Evolutionary conservation across 2,888 invertebrate genomes (phyloP).

Genomic region (Lampropteryx suffumata): DNA sequence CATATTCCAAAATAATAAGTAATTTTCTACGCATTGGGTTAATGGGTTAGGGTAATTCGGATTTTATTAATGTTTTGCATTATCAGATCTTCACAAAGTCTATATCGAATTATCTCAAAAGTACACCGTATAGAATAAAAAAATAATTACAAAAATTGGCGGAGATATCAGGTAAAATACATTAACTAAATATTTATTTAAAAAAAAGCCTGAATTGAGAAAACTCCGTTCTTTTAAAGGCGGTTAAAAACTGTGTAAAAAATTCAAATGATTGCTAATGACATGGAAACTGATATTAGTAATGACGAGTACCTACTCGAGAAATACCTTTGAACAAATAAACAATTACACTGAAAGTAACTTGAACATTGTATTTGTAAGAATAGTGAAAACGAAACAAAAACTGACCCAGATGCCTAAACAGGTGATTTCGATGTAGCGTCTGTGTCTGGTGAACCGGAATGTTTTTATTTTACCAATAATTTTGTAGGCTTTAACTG

Average conservation of each 20-base stretch:
- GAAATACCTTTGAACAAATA: slow-evolving; percentile 10
- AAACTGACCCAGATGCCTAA: slow-evolving; percentile 69
- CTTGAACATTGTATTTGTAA: slow-evolving; percentile 52
- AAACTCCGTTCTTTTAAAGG: too few relatives aligned
- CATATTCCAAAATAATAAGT: too few relatives aligned
- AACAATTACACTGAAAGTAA: slow-evolving; percentile 48
- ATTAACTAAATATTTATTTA: too few relatives aligned
- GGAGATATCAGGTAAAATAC: too few relatives aligned
- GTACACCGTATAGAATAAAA: too few relatives aligned
- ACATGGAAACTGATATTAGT: slow-evolving; percentile 38
- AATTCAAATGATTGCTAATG: slow-evolving; percentile 28
- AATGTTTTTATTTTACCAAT: slow-evolving; percentile 55
- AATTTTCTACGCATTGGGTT: too few relatives aligned
- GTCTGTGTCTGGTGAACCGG: slow-evolving; percentile 53
- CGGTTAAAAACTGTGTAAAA: slow-evolving; percentile 15
- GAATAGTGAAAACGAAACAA: slow-evolving; percentile 67
- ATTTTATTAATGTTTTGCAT: too few relatives aligned
- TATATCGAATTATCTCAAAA: too few relatives aligned
- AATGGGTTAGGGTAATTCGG: too few relatives aligned
- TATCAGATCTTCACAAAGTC: too few relatives aligned
- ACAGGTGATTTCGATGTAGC: slow-evolving; percentile 56
- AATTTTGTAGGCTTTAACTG: slow-evolving; percentile 38
- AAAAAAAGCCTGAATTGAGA: too few relatives aligned
- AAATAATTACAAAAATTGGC: too few relatives aligned
- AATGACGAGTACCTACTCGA: slow-evolving; percentile 19